Conservation (phyloP, 2,888 invertebrate genomes). For the Drosophila vallismaia region DNA sequence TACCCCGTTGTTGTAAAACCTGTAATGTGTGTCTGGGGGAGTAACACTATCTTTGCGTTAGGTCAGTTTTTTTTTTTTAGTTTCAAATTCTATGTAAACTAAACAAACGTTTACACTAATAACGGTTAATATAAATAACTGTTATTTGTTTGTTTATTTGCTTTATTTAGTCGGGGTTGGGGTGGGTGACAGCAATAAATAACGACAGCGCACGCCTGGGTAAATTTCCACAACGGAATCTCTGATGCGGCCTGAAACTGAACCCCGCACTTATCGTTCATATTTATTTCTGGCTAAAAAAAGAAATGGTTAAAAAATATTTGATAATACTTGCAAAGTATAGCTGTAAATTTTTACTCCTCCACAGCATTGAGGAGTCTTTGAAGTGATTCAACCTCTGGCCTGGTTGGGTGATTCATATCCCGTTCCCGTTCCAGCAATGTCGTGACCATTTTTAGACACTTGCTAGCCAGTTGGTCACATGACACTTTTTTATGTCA, state of each 20-base stretch:
- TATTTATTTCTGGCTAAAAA: conserved; percentile 10
- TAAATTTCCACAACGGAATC: conserved; percentile 65
- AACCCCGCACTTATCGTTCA: conserved; percentile 58
- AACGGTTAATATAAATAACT: conserved; percentile 33
- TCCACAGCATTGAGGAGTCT: neutral
- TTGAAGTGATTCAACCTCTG: conserved; percentile 28
- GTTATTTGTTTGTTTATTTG: conserved; percentile 38
- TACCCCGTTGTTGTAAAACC: conserved; percentile 5
- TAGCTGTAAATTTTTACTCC: conserved; percentile 7
- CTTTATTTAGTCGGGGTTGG: conserved; percentile 22
- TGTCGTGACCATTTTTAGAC: conserved; percentile 68
- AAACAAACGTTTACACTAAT: conserved; percentile 49
- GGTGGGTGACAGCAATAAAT: conserved; percentile 29
- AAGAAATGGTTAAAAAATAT: conserved; percentile 31
- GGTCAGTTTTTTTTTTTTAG: conserved; percentile 58
- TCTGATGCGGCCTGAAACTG: conserved; percentile 31
- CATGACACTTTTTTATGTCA: conserved; percentile 55
- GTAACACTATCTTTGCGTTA: conserved; percentile 51
- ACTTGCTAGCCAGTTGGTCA: conserved; percentile 71
- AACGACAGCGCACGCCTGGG: conserved; percentile 49
- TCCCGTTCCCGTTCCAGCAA: conserved; percentile 24
- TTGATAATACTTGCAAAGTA: neutral
- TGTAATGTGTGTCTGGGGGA: conserved; percentile 39
- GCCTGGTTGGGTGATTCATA: conserved; percentile 52
- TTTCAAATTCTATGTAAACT: conserved; percentile 57